Base-by-base conservation (phyloP, 2,113 vertebrate species). In the Engystomops pustulosus region DNA sequence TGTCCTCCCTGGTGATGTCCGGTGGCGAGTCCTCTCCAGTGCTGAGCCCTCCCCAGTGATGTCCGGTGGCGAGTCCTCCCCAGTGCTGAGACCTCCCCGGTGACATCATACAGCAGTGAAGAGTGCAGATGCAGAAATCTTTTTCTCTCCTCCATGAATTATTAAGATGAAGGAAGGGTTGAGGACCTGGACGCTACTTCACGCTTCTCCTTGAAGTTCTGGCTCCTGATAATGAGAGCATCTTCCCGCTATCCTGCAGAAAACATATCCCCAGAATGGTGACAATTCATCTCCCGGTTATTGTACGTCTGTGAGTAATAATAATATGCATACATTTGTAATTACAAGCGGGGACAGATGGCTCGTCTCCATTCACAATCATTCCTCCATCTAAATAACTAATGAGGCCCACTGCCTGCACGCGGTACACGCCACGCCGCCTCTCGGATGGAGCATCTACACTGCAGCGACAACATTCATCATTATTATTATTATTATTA, bases 321-420 rank as follows among this genome's bases (percentile, higher is more conserved):
- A 65, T 74, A 62, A 65, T 47, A 83, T 65, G 53, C 81, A 58
- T 45, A 53, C 81, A 83, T 83, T 83, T 60, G 68, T 74, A 83
- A 83, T 83, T 83, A 74, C 81, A 74, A 62, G 70, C 81, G 18
- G 25, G 81, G 70, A 83, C 81, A 83, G 81, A 83, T 83, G 81
- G 81, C 8, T 51, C 18, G 41, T 25, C 53, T 62, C 32, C 81
- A 75, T 62, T 83, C 60, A 47, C 38, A 75, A 83, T 75, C 53
- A 83, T 83, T 83, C 70, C 47, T 49, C 70, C 81, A 74, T 62
- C 34, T 74, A 47, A 75, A 62, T 75, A 62, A 75, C 81, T 62
- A 83, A 83, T 75, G 69, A 75, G 47, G 23, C 81, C 53, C 81
- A 74, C 4, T 49, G 69, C 72, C 49, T 49, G 60, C 47, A 27